Percentiles rank a stretch among this genome's conserved stretches.
Evolutionary conservation across 2,797 vertebrate genomes (phyloP).

Genomic region (Sarcoramphus papa): DNA sequence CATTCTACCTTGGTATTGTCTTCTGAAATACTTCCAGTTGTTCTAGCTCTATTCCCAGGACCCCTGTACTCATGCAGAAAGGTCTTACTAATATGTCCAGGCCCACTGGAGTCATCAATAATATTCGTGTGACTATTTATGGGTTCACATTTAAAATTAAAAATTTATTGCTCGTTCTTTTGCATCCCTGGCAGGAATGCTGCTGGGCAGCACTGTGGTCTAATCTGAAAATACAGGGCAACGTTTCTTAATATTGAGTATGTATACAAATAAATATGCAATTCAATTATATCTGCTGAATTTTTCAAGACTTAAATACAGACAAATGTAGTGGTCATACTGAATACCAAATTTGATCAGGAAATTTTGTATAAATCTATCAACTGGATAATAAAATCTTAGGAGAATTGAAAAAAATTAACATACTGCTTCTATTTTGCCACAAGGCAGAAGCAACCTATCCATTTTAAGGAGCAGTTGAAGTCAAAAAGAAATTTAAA

Average conservation of each 20-base stretch:
- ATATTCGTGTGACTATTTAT: neutral
- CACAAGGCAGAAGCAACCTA: neutral
- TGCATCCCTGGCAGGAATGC: neutral
- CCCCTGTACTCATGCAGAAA: neutral
- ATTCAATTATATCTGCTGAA: neutral
- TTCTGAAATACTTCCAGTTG: neutral
- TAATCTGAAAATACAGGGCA: neutral
- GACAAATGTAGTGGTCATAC: neutral
- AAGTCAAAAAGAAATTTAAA: neutral
- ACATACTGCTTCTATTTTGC: neutral
- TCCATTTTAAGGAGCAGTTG: neutral
- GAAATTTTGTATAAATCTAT: neutral
- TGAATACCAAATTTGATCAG: neutral
- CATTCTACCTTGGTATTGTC: neutral
- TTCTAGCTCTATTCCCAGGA: neutral
- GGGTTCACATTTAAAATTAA: neutral
- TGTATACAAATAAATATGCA: neutral
- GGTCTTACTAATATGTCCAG: neutral
- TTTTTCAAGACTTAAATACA: neutral
- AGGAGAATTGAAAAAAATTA: neutral
- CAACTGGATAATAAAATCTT: neutral
- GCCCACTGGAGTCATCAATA: neutral
- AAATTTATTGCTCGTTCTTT: neutral
- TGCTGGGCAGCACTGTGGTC: neutral
- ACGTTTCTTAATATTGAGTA: neutral